Percentiles rank a stretch among this genome's conserved stretches.
Evolutionary conservation across 2,888 invertebrate species (phyloP).

Genomic region (Drosophila fulvimacula): DNA sequence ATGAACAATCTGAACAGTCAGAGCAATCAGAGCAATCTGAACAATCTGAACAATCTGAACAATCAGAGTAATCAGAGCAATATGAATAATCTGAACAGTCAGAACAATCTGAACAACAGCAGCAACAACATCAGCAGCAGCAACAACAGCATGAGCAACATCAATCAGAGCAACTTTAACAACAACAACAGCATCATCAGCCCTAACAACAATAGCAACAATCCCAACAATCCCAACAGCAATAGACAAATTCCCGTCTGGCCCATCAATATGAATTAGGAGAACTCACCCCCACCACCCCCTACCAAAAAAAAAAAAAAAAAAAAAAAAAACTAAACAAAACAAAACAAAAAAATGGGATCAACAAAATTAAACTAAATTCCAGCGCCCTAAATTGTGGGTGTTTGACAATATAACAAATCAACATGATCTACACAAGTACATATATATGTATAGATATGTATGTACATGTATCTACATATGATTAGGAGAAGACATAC

Average conservation of each 20-base stretch:
- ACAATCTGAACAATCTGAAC: too few relatives aligned
- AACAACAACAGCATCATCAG: not conserved
- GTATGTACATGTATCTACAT: not conserved
- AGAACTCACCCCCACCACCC: too few relatives aligned
- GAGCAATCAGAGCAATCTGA: too few relatives aligned
- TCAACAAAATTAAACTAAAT: too few relatives aligned
- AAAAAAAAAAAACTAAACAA: not conserved
- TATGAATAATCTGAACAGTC: too few relatives aligned
- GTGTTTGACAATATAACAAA: not conserved
- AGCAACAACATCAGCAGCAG: not conserved
- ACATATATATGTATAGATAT: not conserved
- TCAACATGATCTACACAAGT: not conserved
- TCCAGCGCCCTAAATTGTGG: too few relatives aligned
- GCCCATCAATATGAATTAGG: conserved; percentile 3
- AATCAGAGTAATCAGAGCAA: too few relatives aligned
- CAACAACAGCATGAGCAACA: not conserved
- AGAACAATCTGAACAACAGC: not conserved
- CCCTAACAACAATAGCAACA: not conserved
- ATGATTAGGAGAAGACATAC: not conserved
- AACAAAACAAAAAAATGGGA: too few relatives aligned
- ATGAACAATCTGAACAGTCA: too few relatives aligned
- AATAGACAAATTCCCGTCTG: not conserved
- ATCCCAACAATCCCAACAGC: not conserved
- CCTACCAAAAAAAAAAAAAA: not conserved
- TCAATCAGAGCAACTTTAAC: not conserved